A percentile compares a stretch with the other conserved stretches of the same genome.
Evolutionary conservation across 2,888 invertebrate species (phyloP).

Genomic region (Nemapogon koenigi): DNA sequence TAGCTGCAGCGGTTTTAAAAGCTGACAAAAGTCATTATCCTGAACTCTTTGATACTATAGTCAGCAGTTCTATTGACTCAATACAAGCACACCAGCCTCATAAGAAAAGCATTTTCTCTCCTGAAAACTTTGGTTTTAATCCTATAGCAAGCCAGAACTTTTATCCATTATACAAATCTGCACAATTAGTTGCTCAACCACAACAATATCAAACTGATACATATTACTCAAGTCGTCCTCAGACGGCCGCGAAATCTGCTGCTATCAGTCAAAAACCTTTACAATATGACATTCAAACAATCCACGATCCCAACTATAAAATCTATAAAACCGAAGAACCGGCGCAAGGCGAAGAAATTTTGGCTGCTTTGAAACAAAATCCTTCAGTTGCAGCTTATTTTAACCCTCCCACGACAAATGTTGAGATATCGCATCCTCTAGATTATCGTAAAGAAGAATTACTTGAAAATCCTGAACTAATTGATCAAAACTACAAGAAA

Average conservation of each 20-base stretch:
- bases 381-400: slow-evolving; percentile 51
- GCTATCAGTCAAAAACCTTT: slow-evolving; percentile 38
- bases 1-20: slow-evolving; percentile 45
- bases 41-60: slow-evolving; percentile 47
- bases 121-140: slow-evolving; percentile 52
- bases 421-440: slow-evolving; percentile 49
- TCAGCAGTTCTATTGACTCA: slow-evolving; percentile 57
- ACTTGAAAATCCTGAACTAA: slow-evolving; percentile 34
- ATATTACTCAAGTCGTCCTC: slow-evolving; percentile 16
- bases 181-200: slow-evolving; percentile 36
- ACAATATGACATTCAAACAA: slow-evolving; percentile 50
- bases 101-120: slow-evolving; percentile 42
- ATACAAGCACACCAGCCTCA: slow-evolving; percentile 46
- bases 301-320: slow-evolving; percentile 56
- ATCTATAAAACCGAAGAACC: slow-evolving; percentile 52
- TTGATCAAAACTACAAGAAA: slow-evolving; percentile 49
- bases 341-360: slow-evolving; percentile 43
- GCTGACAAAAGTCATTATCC: slow-evolving; percentile 55
- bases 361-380: slow-evolving; percentile 49
- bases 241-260: slow-evolving; percentile 17
- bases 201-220: slow-evolving; percentile 15
- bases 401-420: slow-evolving; percentile 45
- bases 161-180: slow-evolving; percentile 33
- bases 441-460: slow-evolving; percentile 48
- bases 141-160: slow-evolving; percentile 55